Evolutionary conservation across 2,113 vertebrate species (phyloP), one percentile per base, ranked within the genome.

Genomic region (Diphyllodes magnificus): DNA sequence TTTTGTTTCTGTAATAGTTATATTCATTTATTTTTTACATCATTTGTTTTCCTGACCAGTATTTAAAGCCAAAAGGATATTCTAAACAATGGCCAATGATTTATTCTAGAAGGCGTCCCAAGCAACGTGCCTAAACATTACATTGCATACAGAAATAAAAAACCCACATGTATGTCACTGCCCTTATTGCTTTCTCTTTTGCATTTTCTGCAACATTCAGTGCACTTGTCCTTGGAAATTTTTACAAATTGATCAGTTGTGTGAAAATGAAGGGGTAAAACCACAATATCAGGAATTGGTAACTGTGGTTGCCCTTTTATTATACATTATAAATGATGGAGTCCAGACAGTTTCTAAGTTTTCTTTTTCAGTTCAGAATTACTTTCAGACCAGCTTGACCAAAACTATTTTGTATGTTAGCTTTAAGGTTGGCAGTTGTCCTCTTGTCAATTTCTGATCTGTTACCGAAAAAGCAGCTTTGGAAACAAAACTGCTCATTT

Each of bases 61-160:
- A 98, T 98, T 98, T 98, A 97, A 98, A 98, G 97, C 97, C 97
- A 98, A 98, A 98, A 98, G 96, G 93, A 97, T 97, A 96, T 97
- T 98, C 96, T 97, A 94, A 97, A 97, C 91, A 94, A 97, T 95
- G 97, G 97, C 97, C 97, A 98, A 98, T 96, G 64, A 97, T 93
- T 98, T 98, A 63, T 97, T 97, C 95, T 97, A 98, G 98, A 97
- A 97, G 97, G 97, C 91, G 40, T 97, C 98, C 97, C 97, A 93
- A 98, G 97, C 97, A 98, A 97, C 93, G 97, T 98, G 98, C 98
- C 98, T 98, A 97, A 97, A 97, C 97, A 96, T 97, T 90, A 98
- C 98, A 98, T 97, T 98, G 96, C 97, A 66, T 98, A 96, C 95
- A 97, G 97, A 98, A 98, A 98, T 98, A 98, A 98, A 98, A 66